Evolutionary conservation across 1,140 invertebrate genomes (phyloP).

Genomic region (Bombyx mori): ASM3026992v2 NC_085129.1:10316001-10316500

Average conservation of each 20-base stretch:
- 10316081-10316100: slow-evolving; percentile 28
- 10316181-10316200: slow-evolving; percentile 15
- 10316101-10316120: slow-evolving; percentile 29
- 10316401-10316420: no score
- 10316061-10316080: slow-evolving; percentile 49
- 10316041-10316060: slow-evolving; percentile 29
- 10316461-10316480: no score
- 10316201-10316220: slow-evolving; percentile 26
- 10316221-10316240: slow-evolving; percentile 24
- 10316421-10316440: no score
- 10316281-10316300: no score
- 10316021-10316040: slow-evolving; percentile 37
- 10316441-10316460: no score
- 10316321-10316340: slow-evolving; percentile 4
- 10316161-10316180: slow-evolving; percentile 30
- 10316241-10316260: slow-evolving; percentile 46
- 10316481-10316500: no score
- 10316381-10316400: no score
- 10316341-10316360: no score
- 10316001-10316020: slow-evolving; percentile 27
- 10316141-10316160: neutral
- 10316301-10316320: no score
- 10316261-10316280: slow-evolving; percentile 2
- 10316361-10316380: no score
- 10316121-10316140: slow-evolving; percentile 19